Evolutionary conservation across 2,888 invertebrate genomes (phyloP).

Genomic region (Thysanoteuthis rhombus): DNA sequence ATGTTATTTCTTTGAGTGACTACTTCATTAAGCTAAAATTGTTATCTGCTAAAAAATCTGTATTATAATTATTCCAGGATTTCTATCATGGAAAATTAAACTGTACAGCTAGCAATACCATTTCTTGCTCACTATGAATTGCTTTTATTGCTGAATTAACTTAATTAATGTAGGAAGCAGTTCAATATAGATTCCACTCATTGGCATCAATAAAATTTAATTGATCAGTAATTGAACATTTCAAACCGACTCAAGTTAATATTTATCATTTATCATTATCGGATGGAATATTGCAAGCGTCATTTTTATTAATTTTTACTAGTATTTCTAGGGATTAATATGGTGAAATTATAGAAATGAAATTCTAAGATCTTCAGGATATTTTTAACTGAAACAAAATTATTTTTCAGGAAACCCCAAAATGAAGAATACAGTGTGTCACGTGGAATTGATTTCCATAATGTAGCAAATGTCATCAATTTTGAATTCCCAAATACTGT

Average conservation of each 20-base stretch:
- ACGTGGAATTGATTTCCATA: constrained; percentile 97
- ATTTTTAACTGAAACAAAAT: neutral
- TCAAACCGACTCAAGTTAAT: no score
- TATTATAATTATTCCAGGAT: neutral
- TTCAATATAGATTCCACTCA: no score
- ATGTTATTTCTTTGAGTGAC: neutral
- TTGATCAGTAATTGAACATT: no score
- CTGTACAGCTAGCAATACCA: neutral
- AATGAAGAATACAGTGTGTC: constrained; percentile 96
- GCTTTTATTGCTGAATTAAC: neutral
- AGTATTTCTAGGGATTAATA: no score
- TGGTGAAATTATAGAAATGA: no score
- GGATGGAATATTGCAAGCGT: no score
- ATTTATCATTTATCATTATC: no score
- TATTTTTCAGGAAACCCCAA: constrained; percentile 70
- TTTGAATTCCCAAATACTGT: constrained; percentile 95
- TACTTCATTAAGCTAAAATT: neutral
- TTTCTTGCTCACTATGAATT: no score
- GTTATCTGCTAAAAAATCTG: neutral
- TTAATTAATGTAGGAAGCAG: no score
- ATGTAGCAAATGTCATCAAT: constrained; percentile 96
- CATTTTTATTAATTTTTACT: no score
- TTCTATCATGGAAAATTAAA: neutral
- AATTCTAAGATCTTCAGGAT: neutral
- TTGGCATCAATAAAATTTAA: no score